These are phyloP conservation scores for Hyphantria cunea DNA, from an alignment of 1,140 invertebrate genomes.

Conservation along the genomic window DNA sequence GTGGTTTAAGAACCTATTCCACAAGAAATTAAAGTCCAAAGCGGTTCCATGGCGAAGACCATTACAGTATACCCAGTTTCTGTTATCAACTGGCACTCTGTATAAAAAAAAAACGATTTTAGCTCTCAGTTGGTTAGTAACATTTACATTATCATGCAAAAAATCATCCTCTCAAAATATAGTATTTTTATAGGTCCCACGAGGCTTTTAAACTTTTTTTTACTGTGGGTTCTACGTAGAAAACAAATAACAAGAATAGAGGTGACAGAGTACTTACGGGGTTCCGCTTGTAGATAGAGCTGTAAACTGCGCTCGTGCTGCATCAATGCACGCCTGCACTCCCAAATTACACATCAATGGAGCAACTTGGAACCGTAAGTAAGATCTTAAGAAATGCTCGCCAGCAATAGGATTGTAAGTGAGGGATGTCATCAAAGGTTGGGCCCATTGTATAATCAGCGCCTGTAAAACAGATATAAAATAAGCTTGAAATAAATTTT, in stretches of 20 bases:
- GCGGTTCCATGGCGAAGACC: slow-evolving; percentile 77
- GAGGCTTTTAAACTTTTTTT: too few relatives aligned
- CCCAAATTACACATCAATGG: slow-evolving; percentile 58
- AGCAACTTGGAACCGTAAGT: slow-evolving; percentile 62
- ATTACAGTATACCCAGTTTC: slow-evolving; percentile 84
- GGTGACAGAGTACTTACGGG: too few relatives aligned
- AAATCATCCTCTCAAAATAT: too few relatives aligned
- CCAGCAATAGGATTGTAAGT: slow-evolving; percentile 45
- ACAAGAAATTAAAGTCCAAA: slow-evolving; percentile 79
- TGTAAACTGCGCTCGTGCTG: slow-evolving; percentile 47
- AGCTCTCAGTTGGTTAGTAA: too few relatives aligned
- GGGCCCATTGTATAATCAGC: slow-evolving; percentile 49
- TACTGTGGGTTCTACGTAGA: too few relatives aligned
- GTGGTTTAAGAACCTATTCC: slow-evolving; percentile 73
- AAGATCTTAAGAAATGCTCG: slow-evolving; percentile 62
- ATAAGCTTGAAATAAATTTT: neutral
- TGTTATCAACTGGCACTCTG: slow-evolving; percentile 82
- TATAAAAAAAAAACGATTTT: slow-evolving; percentile 23
- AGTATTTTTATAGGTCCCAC: too few relatives aligned
- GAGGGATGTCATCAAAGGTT: slow-evolving; percentile 42
- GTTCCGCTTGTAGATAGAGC: too few relatives aligned
- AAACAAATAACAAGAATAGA: too few relatives aligned
- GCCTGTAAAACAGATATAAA: slow-evolving; percentile 37
- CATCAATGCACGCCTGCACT: slow-evolving; percentile 41
- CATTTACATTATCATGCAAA: too few relatives aligned